Evolutionary conservation across 35 echinoderm and acorn worm genomes (phyloP), one percentile per base, ranked within the genome.

Genomic region (Stichopus chloronotus): DNA sequence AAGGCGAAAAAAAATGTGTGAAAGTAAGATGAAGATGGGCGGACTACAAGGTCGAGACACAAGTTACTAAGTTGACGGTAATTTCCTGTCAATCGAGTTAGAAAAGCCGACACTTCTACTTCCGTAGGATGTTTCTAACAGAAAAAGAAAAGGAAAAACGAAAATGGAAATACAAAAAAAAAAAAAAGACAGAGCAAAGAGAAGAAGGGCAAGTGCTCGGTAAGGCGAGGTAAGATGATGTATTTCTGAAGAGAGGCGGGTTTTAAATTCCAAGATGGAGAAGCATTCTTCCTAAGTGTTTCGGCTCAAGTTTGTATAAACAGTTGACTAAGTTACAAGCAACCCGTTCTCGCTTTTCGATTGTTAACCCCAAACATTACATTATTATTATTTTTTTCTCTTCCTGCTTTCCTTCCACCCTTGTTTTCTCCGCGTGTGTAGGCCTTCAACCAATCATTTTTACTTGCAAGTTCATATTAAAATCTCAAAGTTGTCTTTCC

Each of bases 181-280:
- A 43, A 43, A 43, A 43, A 43, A 43, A 43, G 30, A 43, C 30
- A 43, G 30, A 43, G 30, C 30, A 43, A 43, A 43, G 30, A 43
- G 30, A 43, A 43, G 30, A 43, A 43, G 30, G 30, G 30, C 30
- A 43, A 43, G 30, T 43, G 30, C 30, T 43, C 30, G 30, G 30
- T 43, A 43, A 43, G 30, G 30, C 30, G 30, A 43, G 30, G 69
- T 74, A 74, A 74, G 69, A 74, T 74, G 69, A 74, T 74, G 69
- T 74, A 74, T 19, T 74, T 74, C 22, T 74, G 6, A 74, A 74
- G 69, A 19, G 69, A 74, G 13, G 7, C 69, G 11, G 69, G 69
- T 74, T 74, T 74, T 74, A 74, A 74, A 74, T 74, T 74, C 69
- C 69, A 74, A 74, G 69, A 74, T 74, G 69, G 22, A 74, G 17